Evolutionary conservation across 2,797 vertebrate species (phyloP).

Genomic region (Lagodon rhomboides): DNA sequence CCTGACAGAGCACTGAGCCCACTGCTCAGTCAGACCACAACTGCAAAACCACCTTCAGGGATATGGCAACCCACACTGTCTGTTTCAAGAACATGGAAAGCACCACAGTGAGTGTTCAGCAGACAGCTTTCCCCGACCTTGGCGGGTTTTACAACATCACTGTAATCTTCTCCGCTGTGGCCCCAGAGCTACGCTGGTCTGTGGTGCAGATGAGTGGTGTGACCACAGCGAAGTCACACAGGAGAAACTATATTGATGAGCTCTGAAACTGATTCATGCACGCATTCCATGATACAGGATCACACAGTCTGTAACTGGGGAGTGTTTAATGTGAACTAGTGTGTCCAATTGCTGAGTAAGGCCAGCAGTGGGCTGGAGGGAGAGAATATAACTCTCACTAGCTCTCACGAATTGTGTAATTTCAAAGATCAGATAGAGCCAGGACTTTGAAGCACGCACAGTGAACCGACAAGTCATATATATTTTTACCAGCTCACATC

Average conservation of each 20-base stretch:
- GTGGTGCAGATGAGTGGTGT: conserved; percentile 43
- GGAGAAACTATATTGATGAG: conserved; percentile 40
- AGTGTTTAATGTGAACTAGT: conserved; percentile 41
- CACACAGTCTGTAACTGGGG: conserved; percentile 4
- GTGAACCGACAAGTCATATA: neutral
- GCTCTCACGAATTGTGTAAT: conserved; percentile 35
- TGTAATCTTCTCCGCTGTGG: conserved; percentile 13
- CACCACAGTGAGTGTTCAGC: conserved; percentile 17
- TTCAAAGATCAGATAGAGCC: conserved; percentile 58
- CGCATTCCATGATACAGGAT: conserved; percentile 39
- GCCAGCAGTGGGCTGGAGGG: conserved; percentile 31
- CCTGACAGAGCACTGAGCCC: conserved; percentile 9
- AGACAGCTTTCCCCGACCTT: conserved; percentile 11
- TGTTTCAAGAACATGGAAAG: conserved; percentile 30
- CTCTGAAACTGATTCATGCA: conserved; percentile 48
- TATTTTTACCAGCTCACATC: neutral
- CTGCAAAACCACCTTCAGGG: conserved; percentile 26
- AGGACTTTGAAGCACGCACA: conserved; percentile 20
- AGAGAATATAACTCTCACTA: conserved; percentile 15
- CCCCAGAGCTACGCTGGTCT: conserved; percentile 12
- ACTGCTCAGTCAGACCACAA: conserved; percentile 37
- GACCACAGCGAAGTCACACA: conserved; percentile 51
- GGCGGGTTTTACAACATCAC: conserved; percentile 27
- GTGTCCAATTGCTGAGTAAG: conserved; percentile 59
- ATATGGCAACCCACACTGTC: conserved; percentile 26